A percentile compares a stretch with the other conserved stretches of the same genome.
These are phyloP conservation scores for Sesia bembeciformis DNA, from an alignment of 2,888 invertebrate genomes.

Conservation along the genomic window DNA sequence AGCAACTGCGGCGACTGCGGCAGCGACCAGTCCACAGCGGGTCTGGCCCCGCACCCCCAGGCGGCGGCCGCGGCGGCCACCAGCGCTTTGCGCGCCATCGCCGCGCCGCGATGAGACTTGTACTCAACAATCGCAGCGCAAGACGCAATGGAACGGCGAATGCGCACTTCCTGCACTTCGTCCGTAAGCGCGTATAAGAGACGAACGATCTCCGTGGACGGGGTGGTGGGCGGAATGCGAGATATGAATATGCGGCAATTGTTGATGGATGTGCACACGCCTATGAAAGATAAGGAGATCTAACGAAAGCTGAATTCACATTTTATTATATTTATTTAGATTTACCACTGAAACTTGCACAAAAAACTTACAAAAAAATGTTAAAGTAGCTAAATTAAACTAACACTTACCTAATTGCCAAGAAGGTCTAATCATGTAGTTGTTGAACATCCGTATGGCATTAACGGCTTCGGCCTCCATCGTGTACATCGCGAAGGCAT, in stretches of 20 bases:
- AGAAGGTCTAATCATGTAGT: constrained; percentile 79
- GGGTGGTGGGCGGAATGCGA: constrained; percentile 72
- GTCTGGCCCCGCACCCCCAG: constrained; percentile 61
- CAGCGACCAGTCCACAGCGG: constrained; percentile 65
- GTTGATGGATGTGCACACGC: constrained; percentile 82
- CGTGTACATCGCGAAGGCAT: constrained; percentile 81
- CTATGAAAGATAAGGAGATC: constrained; percentile 26
- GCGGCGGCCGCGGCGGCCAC: constrained; percentile 70
- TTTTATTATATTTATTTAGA: no score
- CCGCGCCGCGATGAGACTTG: constrained; percentile 79
- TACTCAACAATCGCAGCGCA: constrained; percentile 84
- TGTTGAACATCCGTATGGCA: constrained; percentile 79
- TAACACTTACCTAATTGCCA: constrained; percentile 67
- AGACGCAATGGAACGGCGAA: constrained; percentile 51
- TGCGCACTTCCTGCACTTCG: constrained; percentile 62
- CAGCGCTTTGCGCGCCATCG: constrained; percentile 62
- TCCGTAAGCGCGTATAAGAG: constrained; percentile 71
- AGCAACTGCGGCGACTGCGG: constrained; percentile 61
- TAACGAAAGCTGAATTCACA: no score
- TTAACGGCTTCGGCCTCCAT: constrained; percentile 75
- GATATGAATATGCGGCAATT: constrained; percentile 83
- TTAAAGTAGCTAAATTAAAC: neutral
- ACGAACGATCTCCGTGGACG: constrained; percentile 74
- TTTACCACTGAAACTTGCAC: no score
- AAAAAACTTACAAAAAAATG: no score